Base-by-base conservation (phyloP, 1,140 invertebrate genomes). In the Tetragonula clypearis region DNA sequence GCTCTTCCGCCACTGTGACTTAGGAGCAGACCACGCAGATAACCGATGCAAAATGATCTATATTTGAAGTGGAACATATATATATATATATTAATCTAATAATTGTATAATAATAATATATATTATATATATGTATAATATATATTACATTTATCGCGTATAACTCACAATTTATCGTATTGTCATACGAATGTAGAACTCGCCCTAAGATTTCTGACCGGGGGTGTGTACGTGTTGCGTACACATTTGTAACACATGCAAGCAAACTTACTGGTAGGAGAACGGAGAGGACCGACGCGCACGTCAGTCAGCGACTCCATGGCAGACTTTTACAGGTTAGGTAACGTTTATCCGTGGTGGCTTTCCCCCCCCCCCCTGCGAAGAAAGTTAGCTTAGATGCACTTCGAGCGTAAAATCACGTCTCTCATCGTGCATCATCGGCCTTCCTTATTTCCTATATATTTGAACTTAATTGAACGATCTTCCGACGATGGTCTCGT, bases 331-430 rank as follows among this genome's bases (percentile, higher is more conserved):
- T 81, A 79, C 82, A 84, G 86, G 88, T 90, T 90, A 90, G 88
- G 88, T 90, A 90, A 90, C 88, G 85, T 74, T 85, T 90, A 90
- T 90, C 89, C 80, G 83, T 87, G 86, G 78, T 77, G 77, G 75
- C 84, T 90, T 88, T 88, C n/a, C n/a, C n/a, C n/a, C n/a, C n/a
- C n/a, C 72, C 41, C 35, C 72, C 41, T 79, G 30, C 30, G 80
- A 88, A 90, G 90, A 91, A 91, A 91, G 90, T 91, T 90, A 84
- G 85, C 76, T 87, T 91, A 91, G 86, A 82, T 81, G 69, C 58
- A 83, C 88, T 72, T 88, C 65, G 80, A 91, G 88, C 90, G 87
- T 91, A 91, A 91, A 91, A 91, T 88, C 90, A n/a, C n/a, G 76
- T 75, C 53, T 55, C 19, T 49, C 21, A 49, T 49, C 49, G 26